Base-by-base conservation (phyloP, 1,140 invertebrate species). In the Neotoxoptera formosana region DNA sequence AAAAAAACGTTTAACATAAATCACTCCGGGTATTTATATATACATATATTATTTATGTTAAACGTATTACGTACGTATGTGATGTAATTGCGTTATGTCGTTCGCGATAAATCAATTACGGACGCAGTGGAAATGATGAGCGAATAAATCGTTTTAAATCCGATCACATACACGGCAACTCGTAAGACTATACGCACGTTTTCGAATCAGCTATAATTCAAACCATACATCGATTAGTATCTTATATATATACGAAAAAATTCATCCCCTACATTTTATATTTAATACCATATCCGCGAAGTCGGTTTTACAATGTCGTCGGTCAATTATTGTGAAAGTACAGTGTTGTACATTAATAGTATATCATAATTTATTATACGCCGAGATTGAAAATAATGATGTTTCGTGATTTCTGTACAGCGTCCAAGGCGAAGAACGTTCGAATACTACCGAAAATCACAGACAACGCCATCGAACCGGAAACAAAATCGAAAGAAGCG, bases 341-440 rank as follows among this genome's bases (percentile, higher is more conserved):
- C n/a, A 76, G 17, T 76, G 14, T 7, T 76, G 14, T 76, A n/a
- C 17, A 76, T n/a, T 30, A 67, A n/a, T n/a, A 30, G 4, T 45
- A 30, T 81, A 81, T 47, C 21, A 21, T 81, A 48, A 7, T 17
- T 45, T 47, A 60, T 7, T 41, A 36, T 17, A 17, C n/a, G n/a
- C 14, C 34, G 17, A 41, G 47, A 88, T 88, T 88, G 87, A 48
- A n/a, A 51, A 48, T 51, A 88, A 88, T 87, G 41, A 48, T 89
- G 34, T 89, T 89, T 56, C 94, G 94, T 34, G 34, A 23, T 94
- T 94, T 36, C 25, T 41, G 0, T 81, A 25, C 11, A 92, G 91
- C 67, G 23, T 92, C 91, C 17, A 92, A 92, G 23, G 91, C 41
- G 4, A 48, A 92, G n/a, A 83, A 83, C 14, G 76, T 92, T 3